Percentiles rank a stretch among this genome's conserved stretches.
Evolutionary conservation across 1,140 invertebrate genomes (phyloP).

Genomic region (Wasmannia auropunctata): DNA sequence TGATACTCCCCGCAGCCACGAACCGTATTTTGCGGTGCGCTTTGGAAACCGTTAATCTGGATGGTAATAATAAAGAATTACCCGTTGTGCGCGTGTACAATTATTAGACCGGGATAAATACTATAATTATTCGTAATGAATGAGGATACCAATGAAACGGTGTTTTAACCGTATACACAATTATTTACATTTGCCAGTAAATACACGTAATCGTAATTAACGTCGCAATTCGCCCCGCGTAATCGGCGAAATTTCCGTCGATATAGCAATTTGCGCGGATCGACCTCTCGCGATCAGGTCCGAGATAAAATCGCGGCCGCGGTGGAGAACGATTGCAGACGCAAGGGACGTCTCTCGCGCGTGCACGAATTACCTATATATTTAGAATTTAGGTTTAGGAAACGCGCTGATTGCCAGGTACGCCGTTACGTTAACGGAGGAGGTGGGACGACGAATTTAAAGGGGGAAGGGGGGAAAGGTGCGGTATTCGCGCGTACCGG

Average conservation of each 20-base stretch:
- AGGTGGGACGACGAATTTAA: too few species aligned
- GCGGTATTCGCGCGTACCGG: not conserved
- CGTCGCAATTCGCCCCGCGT: not conserved
- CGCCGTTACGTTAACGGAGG: not conserved
- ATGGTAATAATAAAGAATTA: slow-evolving; percentile 4
- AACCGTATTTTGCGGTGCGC: not conserved
- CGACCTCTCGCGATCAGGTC: not conserved
- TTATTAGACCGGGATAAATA: not conserved
- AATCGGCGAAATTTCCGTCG: not conserved
- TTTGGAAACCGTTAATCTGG: not conserved
- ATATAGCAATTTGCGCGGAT: not conserved
- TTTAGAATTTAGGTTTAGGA: slow-evolving; percentile 26
- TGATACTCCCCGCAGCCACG: not conserved
- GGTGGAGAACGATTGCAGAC: not conserved
- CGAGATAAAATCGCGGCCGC: not conserved
- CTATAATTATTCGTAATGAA: not conserved
- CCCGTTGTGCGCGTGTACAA: not conserved
- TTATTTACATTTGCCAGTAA: not conserved
- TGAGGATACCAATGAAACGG: not conserved
- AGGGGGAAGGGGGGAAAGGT: too few species aligned
- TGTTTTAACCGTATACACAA: not conserved
- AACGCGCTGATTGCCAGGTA: slow-evolving; percentile 12
- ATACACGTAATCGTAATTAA: not conserved
- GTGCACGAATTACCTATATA: slow-evolving; percentile 27
- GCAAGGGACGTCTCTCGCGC: slow-evolving; percentile 7